These are phyloP conservation scores for Plecotus auritus DNA, from an alignment of 2,113 vertebrate genomes.

Conservation along the genomic window DNA sequence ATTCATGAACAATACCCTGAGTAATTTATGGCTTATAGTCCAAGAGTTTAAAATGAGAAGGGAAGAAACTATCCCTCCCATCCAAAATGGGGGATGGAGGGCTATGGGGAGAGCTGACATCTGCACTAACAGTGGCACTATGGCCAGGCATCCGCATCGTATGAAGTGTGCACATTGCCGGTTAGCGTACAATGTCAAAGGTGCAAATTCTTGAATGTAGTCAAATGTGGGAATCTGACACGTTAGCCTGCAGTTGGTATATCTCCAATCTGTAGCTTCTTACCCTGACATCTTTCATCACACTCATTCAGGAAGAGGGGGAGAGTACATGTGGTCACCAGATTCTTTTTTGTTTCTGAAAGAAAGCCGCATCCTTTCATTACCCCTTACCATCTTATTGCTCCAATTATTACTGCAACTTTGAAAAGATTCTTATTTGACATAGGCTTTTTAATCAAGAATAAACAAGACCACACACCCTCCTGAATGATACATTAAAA, in stretches of 20 bases:
- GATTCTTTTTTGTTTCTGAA: constrained; percentile 76
- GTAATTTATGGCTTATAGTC: constrained; percentile 3
- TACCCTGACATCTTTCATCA: constrained; percentile 81
- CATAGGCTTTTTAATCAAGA: constrained; percentile 76
- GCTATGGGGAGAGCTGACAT: neutral
- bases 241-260: constrained; percentile 68
- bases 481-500: constrained; percentile 66
- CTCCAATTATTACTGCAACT: constrained; percentile 64
- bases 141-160: neutral
- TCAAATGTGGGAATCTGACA: constrained; percentile 74
- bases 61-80: neutral
- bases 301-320: constrained; percentile 71
- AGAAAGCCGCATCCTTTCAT: constrained; percentile 75
- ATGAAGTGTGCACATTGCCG: neutral
- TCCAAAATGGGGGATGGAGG: neutral
- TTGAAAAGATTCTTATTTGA: constrained; percentile 69
- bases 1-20: constrained; percentile 24
- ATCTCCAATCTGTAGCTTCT: constrained; percentile 74
- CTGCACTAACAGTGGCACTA: no score
- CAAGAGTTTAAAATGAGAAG: neutral
- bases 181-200: constrained; percentile 39
- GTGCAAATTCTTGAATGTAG: constrained; percentile 67
- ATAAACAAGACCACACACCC: constrained; percentile 69
- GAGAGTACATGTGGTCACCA: constrained; percentile 82
- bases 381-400: constrained; percentile 69